phyloP scores from a whole-genome alignment of 2,113 vertebrate genomes.

The Macrotis lagotis region DNA sequence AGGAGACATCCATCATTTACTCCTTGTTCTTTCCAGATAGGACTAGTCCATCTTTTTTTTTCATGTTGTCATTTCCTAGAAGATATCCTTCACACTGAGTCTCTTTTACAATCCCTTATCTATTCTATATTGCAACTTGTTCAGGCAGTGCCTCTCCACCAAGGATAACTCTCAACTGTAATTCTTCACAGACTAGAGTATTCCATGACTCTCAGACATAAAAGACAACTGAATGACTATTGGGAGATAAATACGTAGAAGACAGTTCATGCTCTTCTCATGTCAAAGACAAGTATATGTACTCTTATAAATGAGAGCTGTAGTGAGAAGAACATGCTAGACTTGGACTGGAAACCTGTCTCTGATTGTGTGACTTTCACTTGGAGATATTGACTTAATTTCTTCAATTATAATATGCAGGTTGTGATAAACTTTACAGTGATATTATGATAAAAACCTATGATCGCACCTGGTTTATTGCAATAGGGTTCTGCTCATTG shows the following conservation, averaged over 20 bases:
- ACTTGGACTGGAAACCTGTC: neutral
- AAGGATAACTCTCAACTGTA: neutral
- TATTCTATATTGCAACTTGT: neutral
- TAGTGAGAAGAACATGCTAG: neutral
- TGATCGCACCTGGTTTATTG: neutral
- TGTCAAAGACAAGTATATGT: neutral
- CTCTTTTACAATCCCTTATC: neutral
- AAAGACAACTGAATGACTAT: neutral
- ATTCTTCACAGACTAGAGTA: neutral
- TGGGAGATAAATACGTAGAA: neutral
- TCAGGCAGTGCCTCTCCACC: neutral
- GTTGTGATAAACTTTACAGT: neutral
- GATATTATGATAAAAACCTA: neutral
- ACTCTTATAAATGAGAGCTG: neutral
- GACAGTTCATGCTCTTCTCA: neutral
- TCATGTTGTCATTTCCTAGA: neutral
- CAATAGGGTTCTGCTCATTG: neutral
- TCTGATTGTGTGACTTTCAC: neutral
- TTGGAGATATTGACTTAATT: too few relatives aligned
- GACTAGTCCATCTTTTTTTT: neutral
- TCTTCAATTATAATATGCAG: neutral
- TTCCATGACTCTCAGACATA: neutral
- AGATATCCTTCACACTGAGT: neutral
- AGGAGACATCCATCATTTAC: neutral
- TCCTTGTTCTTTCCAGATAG: neutral